Percentiles rank a stretch among this genome's conserved stretches.
These are phyloP conservation scores for Pogonocherus hispidulus DNA, from an alignment of 2,888 invertebrate species.

Conservation along the genomic window DNA sequence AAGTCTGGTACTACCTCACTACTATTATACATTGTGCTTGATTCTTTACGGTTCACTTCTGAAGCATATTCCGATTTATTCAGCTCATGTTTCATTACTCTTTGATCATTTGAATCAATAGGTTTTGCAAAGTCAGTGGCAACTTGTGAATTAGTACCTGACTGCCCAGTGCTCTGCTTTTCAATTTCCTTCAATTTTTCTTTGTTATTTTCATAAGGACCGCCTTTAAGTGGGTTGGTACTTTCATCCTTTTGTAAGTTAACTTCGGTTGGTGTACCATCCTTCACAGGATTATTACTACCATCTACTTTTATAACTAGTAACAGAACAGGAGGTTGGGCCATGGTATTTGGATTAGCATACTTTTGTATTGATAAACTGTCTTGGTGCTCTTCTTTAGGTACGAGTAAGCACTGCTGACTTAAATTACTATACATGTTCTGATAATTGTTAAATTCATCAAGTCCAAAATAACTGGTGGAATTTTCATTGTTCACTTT, in stretches of 20 bases:
- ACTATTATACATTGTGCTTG: neutral
- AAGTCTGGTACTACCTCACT: neutral
- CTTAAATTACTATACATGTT: neutral
- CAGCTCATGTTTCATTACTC: too few relatives aligned
- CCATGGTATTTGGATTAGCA: neutral
- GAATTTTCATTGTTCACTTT: neutral
- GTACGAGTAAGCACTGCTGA: constrained; percentile 7
- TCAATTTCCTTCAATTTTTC: neutral
- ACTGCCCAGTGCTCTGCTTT: neutral
- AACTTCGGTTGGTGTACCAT: neutral
- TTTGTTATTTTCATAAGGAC: neutral
- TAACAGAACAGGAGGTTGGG: constrained; percentile 17
- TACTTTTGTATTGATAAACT: neutral
- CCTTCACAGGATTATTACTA: constrained; percentile 14
- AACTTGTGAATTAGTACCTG: too few relatives aligned
- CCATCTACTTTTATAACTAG: constrained; percentile 24
- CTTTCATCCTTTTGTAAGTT: constrained; percentile 6
- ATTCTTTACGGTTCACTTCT: neutral
- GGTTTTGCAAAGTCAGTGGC: neutral
- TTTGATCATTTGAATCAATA: neutral
- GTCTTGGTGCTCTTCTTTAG: constrained; percentile 14
- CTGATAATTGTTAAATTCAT: constrained; percentile 2
- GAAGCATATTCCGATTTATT: too few relatives aligned
- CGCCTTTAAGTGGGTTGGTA: neutral
- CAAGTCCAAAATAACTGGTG: neutral